Conservation (phyloP, 2,113 vertebrate genomes). For the Serinus canaria region DNA sequence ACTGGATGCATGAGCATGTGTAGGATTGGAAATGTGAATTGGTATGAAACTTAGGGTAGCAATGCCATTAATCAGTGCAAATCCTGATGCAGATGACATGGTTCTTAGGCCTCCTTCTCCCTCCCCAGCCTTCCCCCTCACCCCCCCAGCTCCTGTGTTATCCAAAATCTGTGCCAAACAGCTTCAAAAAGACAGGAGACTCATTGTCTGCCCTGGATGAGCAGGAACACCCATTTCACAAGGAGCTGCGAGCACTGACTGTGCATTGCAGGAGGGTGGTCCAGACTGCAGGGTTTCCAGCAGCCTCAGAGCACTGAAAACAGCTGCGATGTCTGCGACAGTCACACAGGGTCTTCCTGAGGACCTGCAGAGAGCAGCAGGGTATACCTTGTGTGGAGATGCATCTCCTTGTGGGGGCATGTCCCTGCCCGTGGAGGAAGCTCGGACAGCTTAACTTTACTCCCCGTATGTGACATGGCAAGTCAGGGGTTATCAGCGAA, state of each 20-base stretch:
- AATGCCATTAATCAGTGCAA: background rate
- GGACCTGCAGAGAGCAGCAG: background rate
- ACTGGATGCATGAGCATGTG: rapidly evolving
- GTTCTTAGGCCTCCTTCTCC: background rate
- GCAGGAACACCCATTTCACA: background rate
- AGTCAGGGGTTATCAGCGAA: background rate
- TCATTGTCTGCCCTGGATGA: background rate
- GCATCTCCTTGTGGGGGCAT: too few species aligned
- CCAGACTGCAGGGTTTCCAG: background rate
- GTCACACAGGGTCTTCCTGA: background rate
- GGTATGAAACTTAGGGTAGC: background rate
- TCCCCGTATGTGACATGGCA: background rate
- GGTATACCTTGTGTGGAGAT: too few species aligned
- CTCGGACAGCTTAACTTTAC: background rate
- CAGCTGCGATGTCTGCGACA: rapidly evolving
- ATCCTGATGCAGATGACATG: background rate
- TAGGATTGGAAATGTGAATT: background rate
- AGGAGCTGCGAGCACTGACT: background rate
- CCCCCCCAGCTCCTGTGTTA: background rate
- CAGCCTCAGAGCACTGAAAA: background rate
- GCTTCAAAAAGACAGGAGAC: background rate
- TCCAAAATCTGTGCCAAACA: background rate
- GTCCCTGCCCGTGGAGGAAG: rapidly evolving
- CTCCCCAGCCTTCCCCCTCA: background rate
- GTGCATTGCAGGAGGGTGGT: background rate